These are phyloP conservation scores for Yoshiicerus persimilis DNA, from an alignment of 1,140 invertebrate species.

Conservation along the genomic window DNA sequence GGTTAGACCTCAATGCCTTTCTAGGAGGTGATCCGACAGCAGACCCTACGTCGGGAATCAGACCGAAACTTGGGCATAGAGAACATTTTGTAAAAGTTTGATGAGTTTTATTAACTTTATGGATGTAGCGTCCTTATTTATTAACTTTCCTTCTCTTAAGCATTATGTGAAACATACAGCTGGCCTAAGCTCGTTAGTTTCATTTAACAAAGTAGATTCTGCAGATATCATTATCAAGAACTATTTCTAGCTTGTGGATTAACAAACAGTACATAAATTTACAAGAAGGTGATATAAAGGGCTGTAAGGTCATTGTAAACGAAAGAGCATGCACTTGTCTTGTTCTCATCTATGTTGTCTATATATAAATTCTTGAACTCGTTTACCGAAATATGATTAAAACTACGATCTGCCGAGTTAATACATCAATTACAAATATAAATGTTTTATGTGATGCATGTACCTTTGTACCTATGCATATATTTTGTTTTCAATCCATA, in stretches of 20 bases:
- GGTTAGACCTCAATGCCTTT: slow-evolving; percentile 48
- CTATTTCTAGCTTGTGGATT: background rate
- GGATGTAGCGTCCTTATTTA: background rate
- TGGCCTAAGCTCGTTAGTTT: background rate
- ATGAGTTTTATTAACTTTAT: background rate
- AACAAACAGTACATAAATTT: too few relatives aligned
- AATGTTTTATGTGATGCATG: too few relatives aligned
- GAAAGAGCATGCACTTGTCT: too few relatives aligned
- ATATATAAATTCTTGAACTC: too few relatives aligned
- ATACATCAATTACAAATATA: too few relatives aligned
- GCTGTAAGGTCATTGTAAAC: too few relatives aligned
- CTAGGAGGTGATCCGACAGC: slow-evolving; percentile 36
- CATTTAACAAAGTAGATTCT: background rate
- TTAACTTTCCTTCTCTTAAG: background rate
- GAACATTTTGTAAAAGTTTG: slow-evolving; percentile 45
- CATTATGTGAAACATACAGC: background rate
- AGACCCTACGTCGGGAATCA: slow-evolving; percentile 35
- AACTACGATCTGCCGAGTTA: too few relatives aligned
- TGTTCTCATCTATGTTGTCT: too few relatives aligned
- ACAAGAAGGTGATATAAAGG: too few relatives aligned
- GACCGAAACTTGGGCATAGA: slow-evolving; percentile 44
- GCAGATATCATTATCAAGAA: background rate
- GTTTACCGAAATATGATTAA: too few relatives aligned
- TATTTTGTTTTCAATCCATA: too few relatives aligned
- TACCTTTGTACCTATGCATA: too few relatives aligned